Percentiles rank a stretch among this genome's conserved stretches.
Evolutionary conservation across 2,797 vertebrate genomes (phyloP).

Genomic region (Rhinophrynus dorsalis): DNA sequence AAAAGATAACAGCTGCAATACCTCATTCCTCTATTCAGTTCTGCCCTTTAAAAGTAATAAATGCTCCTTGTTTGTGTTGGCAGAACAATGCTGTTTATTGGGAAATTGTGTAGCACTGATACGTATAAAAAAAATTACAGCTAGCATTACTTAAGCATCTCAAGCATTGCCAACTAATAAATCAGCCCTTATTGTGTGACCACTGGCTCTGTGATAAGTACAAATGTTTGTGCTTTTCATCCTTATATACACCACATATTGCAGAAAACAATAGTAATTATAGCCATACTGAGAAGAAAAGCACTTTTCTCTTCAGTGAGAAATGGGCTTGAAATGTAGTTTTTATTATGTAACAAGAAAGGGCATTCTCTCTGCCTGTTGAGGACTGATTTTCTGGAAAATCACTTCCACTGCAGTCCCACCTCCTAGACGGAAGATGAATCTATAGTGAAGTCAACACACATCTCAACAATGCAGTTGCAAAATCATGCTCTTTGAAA

Average conservation of each 20-base stretch:
- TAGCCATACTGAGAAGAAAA: neutral
- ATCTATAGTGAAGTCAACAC: too few species aligned
- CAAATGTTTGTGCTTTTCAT: neutral
- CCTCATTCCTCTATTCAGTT: conserved; percentile 70
- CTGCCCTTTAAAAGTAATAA: conserved; percentile 70
- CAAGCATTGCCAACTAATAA: conserved; percentile 49
- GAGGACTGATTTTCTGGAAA: neutral
- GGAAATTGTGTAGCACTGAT: conserved; percentile 50
- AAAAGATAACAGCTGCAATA: conserved; percentile 74
- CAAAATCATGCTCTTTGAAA: too few species aligned
- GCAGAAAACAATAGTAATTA: conserved; percentile 22
- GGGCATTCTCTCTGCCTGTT: neutral
- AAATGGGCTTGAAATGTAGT: neutral
- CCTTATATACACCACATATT: conserved; percentile 1
- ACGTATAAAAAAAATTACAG: conserved; percentile 35
- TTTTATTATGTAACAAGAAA: conserved; percentile 25
- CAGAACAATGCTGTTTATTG: conserved; percentile 61
- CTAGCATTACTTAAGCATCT: conserved; percentile 49
- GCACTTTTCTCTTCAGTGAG: neutral
- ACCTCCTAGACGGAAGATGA: conserved; percentile 11
- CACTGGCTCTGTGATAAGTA: conserved; percentile 43
- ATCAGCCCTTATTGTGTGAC: conserved; percentile 57
- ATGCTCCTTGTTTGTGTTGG: conserved; percentile 65
- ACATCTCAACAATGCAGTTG: too few species aligned
- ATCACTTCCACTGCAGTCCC: neutral